Evolutionary conservation across 2,888 invertebrate genomes (phyloP).

Genomic region (Hylaea fasciaria): DNA sequence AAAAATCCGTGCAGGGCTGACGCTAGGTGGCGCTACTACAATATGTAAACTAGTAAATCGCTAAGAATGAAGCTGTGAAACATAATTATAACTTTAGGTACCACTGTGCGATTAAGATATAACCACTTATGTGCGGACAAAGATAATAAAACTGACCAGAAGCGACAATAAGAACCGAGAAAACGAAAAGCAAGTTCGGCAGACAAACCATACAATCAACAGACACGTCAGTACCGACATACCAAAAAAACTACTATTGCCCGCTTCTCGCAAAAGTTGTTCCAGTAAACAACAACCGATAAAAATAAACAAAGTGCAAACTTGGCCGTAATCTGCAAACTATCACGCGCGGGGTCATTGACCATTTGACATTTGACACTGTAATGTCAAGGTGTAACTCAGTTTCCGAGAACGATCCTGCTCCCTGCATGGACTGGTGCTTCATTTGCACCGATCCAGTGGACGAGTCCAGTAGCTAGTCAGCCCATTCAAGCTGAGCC

Average conservation of each 20-base stretch:
- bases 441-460: conserved; percentile 49
- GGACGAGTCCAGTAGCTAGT: neutral
- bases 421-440: conserved; percentile 39
- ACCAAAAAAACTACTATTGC: conserved; percentile 10
- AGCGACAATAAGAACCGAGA: too few relatives aligned
- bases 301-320: conserved; percentile 49
- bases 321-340: conserved; percentile 56
- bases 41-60: too few relatives aligned
- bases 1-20: too few relatives aligned
- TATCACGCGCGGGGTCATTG: conserved; percentile 71
- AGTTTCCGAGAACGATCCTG: conserved; percentile 54
- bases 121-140: too few relatives aligned
- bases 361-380: conserved; percentile 82
- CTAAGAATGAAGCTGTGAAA: too few relatives aligned
- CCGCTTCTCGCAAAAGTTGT: conserved; percentile 27
- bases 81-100: too few relatives aligned
- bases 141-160: too few relatives aligned
- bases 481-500: neutral
- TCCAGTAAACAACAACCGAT: conserved; percentile 25
- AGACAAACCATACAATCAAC: conserved; percentile 3
- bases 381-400: conserved; percentile 79
- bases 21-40: too few relatives aligned
- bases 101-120: too few relatives aligned
- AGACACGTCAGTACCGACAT: too few relatives aligned
- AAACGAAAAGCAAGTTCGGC: neutral